Conservation (phyloP, 2,888 invertebrate species). For the Caenorhabditis plicata region DNA sequence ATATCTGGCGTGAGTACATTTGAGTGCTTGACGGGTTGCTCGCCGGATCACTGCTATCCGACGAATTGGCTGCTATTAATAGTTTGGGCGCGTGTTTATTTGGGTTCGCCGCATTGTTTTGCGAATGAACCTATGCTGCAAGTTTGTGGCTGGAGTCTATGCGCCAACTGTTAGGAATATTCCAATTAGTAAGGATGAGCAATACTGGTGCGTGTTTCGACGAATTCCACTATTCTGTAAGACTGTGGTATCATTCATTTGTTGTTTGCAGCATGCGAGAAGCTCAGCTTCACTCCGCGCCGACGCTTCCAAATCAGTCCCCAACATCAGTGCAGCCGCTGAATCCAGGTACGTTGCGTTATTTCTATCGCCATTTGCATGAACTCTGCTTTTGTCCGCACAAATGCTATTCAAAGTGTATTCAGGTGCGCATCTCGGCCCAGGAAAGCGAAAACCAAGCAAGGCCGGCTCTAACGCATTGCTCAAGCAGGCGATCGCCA, state of each 20-base stretch:
- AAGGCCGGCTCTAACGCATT: constrained; percentile 41
- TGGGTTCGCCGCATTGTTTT: constrained; percentile 15
- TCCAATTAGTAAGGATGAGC: constrained; percentile 56
- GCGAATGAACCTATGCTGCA: constrained; percentile 31
- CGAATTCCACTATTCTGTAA: neutral
- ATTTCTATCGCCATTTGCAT: too few species aligned
- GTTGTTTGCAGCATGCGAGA: constrained; percentile 60
- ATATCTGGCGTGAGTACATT: too few species aligned
- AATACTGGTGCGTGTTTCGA: constrained; percentile 43
- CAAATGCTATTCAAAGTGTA: too few species aligned
- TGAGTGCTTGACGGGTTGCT: too few species aligned
- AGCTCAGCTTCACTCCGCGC: constrained; percentile 54
- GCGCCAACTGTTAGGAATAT: constrained; percentile 38
- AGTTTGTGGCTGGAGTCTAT: constrained; percentile 28
- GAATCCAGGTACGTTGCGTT: constrained; percentile 57
- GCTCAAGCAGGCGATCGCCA: constrained; percentile 62
- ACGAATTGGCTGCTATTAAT: too few species aligned
- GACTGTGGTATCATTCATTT: neutral
- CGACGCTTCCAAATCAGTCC: constrained; percentile 35
- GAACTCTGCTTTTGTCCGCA: too few species aligned
- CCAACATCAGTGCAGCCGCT: constrained; percentile 43
- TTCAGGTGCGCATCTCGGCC: constrained; percentile 38
- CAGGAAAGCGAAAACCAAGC: constrained; percentile 27
- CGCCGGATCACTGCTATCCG: too few species aligned
- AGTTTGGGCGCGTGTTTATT: too few species aligned